A percentile compares a stretch with the other conserved stretches of the same genome.
These are phyloP conservation scores for Pelmatolapia mariae DNA, from an alignment of 2,113 vertebrate genomes.

Conservation along the genomic window DNA sequence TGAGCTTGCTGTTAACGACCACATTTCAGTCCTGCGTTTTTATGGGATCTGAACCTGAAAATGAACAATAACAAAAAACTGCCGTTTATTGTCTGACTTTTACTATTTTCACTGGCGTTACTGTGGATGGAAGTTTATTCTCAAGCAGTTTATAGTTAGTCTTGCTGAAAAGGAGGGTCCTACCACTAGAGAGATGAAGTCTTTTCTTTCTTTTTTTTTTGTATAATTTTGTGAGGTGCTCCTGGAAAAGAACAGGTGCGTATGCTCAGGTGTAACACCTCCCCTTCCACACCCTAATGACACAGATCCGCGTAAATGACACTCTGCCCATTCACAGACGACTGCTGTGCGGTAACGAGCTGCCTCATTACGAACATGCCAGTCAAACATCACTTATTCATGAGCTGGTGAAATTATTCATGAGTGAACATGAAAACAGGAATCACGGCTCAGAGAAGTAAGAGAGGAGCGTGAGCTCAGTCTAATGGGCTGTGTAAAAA, in stretches of 20 bases:
- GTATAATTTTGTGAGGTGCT: neutral
- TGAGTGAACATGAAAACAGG: slow-evolving; percentile 28
- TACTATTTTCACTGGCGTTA: neutral
- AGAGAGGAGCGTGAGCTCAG: neutral
- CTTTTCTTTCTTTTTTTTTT: neutral
- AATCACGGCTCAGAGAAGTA: neutral
- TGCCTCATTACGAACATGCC: neutral
- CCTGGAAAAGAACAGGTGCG: neutral
- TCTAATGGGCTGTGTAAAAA: neutral
- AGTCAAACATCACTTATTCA: slow-evolving; percentile 23
- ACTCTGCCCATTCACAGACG: neutral
- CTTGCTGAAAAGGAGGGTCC: neutral
- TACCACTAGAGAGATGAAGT: neutral
- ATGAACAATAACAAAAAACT: neutral
- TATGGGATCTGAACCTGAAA: neutral
- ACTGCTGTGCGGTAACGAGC: neutral
- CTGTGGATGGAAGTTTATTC: neutral
- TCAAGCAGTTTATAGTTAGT: neutral
- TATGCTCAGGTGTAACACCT: neutral
- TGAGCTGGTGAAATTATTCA: slow-evolving; percentile 21
- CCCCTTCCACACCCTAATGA: neutral
- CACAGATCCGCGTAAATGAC: neutral
- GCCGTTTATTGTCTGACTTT: neutral
- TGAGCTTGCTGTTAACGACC: neutral
- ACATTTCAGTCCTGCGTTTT: neutral